Percentiles rank a stretch among this genome's conserved stretches.
Conservation (phyloP, 2,797 vertebrate species). For the Microcaecilia unicolor region DNA sequence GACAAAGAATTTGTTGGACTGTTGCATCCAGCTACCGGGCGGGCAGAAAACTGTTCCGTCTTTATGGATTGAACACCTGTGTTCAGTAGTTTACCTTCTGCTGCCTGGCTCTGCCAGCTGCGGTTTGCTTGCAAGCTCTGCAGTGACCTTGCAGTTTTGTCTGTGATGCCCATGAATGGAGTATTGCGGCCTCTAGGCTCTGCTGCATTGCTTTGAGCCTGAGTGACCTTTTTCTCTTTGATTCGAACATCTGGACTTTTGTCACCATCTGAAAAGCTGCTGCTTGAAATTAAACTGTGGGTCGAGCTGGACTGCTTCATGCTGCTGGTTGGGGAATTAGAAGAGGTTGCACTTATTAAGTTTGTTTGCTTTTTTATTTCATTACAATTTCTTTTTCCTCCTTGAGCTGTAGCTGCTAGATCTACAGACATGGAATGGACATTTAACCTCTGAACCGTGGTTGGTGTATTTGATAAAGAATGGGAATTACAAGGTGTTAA, state of each 20-base stretch:
- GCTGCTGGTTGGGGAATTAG: slow-evolving; percentile 47
- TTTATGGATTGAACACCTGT: slow-evolving; percentile 42
- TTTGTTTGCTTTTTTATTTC: slow-evolving; percentile 52
- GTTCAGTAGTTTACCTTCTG: slow-evolving; percentile 52
- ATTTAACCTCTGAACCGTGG: slow-evolving; percentile 51
- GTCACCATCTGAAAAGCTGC: slow-evolving; percentile 70
- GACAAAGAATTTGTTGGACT: slow-evolving; percentile 61
- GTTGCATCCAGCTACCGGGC: slow-evolving; percentile 49
- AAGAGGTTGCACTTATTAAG: slow-evolving; percentile 21
- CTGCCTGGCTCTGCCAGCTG: slow-evolving; percentile 66
- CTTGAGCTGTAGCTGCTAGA: slow-evolving; percentile 31
- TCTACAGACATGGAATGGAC: slow-evolving; percentile 57
- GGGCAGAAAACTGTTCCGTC: slow-evolving; percentile 60
- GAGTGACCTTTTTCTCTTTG: slow-evolving; percentile 63
- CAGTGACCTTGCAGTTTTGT: slow-evolving; percentile 85
- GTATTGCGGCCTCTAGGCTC: slow-evolving; percentile 76
- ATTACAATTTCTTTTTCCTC: slow-evolving; percentile 7
- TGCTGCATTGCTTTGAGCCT: slow-evolving; percentile 34
- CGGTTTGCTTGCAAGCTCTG: slow-evolving; percentile 47
- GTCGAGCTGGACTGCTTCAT: slow-evolving; percentile 72
- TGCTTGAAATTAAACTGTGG: slow-evolving; percentile 76
- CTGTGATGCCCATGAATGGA: slow-evolving; percentile 93
- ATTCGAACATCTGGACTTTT: slow-evolving; percentile 74
- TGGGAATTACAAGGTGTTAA: slow-evolving; percentile 19
- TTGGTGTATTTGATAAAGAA: slow-evolving; percentile 50